A percentile compares a stretch with the other conserved stretches of the same genome.
These are phyloP conservation scores for Hepsetus odoe DNA, from an alignment of 2,113 vertebrate species.

Conservation along the genomic window DNA sequence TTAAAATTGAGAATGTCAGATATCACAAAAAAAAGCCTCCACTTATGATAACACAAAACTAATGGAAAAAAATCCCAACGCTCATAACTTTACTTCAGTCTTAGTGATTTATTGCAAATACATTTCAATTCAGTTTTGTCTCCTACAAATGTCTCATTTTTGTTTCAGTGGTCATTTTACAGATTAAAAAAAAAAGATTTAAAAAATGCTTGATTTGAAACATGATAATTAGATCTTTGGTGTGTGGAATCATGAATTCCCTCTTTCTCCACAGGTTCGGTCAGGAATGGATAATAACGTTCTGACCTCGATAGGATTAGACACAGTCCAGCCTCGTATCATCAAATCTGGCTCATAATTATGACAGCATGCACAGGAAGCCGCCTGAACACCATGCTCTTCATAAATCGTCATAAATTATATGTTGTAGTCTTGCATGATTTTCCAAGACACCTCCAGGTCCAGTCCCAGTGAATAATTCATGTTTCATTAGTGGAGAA, in stretches of 20 bases:
- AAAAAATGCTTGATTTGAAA: background rate
- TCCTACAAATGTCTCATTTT: background rate
- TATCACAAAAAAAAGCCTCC: no score
- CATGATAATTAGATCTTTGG: background rate
- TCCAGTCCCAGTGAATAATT: conserved; percentile 61
- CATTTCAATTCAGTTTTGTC: background rate
- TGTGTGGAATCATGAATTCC: background rate
- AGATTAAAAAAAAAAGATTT: background rate
- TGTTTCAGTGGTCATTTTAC: background rate
- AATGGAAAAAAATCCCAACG: no score
- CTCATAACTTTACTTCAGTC: no score
- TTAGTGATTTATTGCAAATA: no score
- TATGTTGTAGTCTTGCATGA: conserved; percentile 50
- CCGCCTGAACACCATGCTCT: conserved; percentile 32
- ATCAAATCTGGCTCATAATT: conserved; percentile 20
- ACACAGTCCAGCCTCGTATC: conserved; percentile 7
- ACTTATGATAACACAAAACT: no score
- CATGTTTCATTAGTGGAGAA: conserved; percentile 61
- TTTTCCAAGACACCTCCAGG: conserved; percentile 56
- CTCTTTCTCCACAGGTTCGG: background rate
- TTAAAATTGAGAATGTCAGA: no score
- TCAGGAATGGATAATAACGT: conserved; percentile 57
- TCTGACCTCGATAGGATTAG: conserved; percentile 46
- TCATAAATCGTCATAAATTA: conserved; percentile 64
- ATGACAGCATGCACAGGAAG: background rate